These are phyloP conservation scores for Phaonia tiefii DNA, from an alignment of 2,888 invertebrate species.

Conservation along the genomic window DNA sequence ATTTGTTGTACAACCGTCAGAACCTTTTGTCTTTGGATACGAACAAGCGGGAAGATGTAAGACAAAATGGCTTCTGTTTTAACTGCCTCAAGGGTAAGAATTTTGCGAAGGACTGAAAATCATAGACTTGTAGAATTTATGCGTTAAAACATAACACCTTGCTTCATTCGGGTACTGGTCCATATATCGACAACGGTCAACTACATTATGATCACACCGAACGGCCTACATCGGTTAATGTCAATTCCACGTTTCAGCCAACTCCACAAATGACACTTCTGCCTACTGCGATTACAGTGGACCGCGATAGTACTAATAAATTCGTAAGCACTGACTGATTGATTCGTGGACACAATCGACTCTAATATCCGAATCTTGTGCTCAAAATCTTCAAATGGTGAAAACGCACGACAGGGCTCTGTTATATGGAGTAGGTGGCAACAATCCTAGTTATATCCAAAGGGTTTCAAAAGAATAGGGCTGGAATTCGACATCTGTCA, in stretches of 20 bases:
- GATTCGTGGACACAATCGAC: slow-evolving; percentile 57
- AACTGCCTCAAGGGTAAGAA: slow-evolving; percentile 25
- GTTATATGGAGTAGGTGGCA: slow-evolving; percentile 48
- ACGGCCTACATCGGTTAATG: slow-evolving; percentile 5
- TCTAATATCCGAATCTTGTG: slow-evolving; percentile 57
- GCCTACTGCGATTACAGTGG: slow-evolving; percentile 44
- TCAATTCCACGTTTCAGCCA: slow-evolving; percentile 31
- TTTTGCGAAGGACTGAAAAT: no score
- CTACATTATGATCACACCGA: slow-evolving; percentile 5
- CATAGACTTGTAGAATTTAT: slow-evolving; percentile 39
- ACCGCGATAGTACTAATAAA: slow-evolving; percentile 6
- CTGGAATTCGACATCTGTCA: no score
- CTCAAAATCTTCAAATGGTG: slow-evolving; percentile 46
- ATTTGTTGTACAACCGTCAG: slow-evolving; percentile 48
- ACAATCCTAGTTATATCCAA: slow-evolving; percentile 16
- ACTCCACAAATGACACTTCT: slow-evolving; percentile 16
- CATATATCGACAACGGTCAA: slow-evolving; percentile 1
- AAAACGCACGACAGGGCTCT: slow-evolving; percentile 43
- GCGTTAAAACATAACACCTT: slow-evolving; percentile 53
- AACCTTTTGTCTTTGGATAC: slow-evolving; percentile 30
- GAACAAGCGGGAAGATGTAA: slow-evolving; percentile 9
- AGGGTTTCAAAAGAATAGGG: no score
- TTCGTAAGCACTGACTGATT: slow-evolving; percentile 49
- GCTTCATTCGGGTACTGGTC: slow-evolving; percentile 22
- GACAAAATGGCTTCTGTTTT: slow-evolving; percentile 47